These are phyloP conservation scores for Trichonephila clavipes DNA, from an alignment of 1,140 invertebrate species.

Conservation along the genomic window DNA sequence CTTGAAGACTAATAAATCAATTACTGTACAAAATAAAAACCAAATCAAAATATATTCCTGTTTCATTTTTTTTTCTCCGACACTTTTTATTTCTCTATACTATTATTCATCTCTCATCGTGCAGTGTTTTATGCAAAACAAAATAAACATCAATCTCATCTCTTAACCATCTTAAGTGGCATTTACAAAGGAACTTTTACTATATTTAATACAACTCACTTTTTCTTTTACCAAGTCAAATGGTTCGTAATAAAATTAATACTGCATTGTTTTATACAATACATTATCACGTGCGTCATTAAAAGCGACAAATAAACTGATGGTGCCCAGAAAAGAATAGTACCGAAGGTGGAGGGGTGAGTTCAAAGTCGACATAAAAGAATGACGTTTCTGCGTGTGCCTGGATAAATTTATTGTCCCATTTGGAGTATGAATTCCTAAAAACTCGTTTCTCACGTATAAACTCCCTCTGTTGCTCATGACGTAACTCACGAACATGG, in stretches of 20 bases:
- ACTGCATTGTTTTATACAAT: background rate
- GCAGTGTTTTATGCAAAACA: too few relatives aligned
- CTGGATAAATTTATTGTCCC: background rate
- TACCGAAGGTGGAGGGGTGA: too few relatives aligned
- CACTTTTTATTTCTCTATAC: too few relatives aligned
- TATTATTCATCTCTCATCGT: too few relatives aligned
- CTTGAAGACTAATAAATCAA: too few relatives aligned
- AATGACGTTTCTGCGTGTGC: background rate
- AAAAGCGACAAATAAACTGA: background rate
- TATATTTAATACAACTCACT: background rate
- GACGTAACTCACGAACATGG: constrained; percentile 6
- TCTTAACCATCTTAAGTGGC: background rate
- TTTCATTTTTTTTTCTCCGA: too few relatives aligned
- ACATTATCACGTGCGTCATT: background rate
- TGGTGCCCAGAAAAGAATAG: background rate
- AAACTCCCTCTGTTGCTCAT: background rate
- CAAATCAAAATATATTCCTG: too few relatives aligned
- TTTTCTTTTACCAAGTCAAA: background rate
- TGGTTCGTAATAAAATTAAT: constrained; percentile 6
- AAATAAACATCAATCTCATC: too few relatives aligned
- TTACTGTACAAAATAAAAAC: too few relatives aligned
- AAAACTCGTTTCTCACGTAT: background rate
- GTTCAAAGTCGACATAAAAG: background rate
- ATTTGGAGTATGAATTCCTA: constrained; percentile 31
- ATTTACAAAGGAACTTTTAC: background rate